Percentiles rank a stretch among this genome's conserved stretches.
Conservation (phyloP, 2,797 vertebrate genomes). For the Pseudopleuronectes americanus region DNA sequence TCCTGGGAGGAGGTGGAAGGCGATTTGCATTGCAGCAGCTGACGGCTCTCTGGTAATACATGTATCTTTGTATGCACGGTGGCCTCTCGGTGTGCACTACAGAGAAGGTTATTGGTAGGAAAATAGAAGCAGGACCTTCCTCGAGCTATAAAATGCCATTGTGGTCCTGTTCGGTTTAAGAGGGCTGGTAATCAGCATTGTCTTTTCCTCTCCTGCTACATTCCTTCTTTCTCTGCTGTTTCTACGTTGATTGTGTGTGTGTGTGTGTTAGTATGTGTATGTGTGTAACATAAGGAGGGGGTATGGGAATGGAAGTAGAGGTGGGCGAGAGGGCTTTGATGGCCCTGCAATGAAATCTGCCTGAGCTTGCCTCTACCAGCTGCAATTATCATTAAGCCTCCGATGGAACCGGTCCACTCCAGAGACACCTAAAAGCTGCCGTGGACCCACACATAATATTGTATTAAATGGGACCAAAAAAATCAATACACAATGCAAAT, state of each 20-base stretch:
- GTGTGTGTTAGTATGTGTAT: slow-evolving; percentile 23
- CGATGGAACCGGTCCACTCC: slow-evolving; percentile 84
- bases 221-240: slow-evolving; percentile 55
- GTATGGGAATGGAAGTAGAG: slow-evolving; percentile 77
- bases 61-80: slow-evolving; percentile 44
- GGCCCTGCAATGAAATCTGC: slow-evolving; percentile 81
- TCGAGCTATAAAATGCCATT: slow-evolving; percentile 57
- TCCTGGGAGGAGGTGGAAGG: slow-evolving; percentile 67
- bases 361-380: slow-evolving; percentile 82
- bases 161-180: slow-evolving; percentile 38
- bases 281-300: slow-evolving; percentile 68
- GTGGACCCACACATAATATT: slow-evolving; percentile 87
- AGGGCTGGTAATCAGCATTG: slow-evolving; percentile 30
- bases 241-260: slow-evolving; percentile 36
- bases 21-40: slow-evolving; percentile 77
- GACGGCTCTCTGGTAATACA: slow-evolving; percentile 68
- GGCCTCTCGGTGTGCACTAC: slow-evolving; percentile 25
- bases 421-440: slow-evolving; percentile 82
- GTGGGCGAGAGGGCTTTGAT: slow-evolving; percentile 77
- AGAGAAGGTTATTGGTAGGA: slow-evolving; percentile 51
- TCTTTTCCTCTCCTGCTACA: slow-evolving; percentile 35
- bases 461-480: slow-evolving; percentile 87
- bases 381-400: slow-evolving; percentile 87
- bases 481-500: slow-evolving; percentile 90
- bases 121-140: slow-evolving; percentile 39